Evolutionary conservation across 2,888 invertebrate species (phyloP).

Genomic region (Clivina fossor): DNA sequence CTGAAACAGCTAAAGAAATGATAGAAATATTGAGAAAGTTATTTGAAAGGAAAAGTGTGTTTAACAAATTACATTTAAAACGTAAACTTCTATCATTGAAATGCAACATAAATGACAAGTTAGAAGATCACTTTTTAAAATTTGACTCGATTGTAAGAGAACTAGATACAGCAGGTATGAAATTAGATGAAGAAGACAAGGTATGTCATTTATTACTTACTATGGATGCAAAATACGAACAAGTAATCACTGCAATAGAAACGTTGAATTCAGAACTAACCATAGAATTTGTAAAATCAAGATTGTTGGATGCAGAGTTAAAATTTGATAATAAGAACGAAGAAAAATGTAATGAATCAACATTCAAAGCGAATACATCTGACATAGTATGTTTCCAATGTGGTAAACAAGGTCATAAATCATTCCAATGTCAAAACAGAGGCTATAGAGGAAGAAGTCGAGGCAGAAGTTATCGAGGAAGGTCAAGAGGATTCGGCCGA

Average conservation of each 20-base stretch:
- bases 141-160: background rate
- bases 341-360: background rate
- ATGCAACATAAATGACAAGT: slow-evolving; percentile 33
- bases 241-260: slow-evolving; percentile 41
- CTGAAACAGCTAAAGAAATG: slow-evolving; percentile 39
- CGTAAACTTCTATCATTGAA: slow-evolving; percentile 39
- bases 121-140: slow-evolving; percentile 14
- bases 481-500: background rate
- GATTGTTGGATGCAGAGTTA: slow-evolving; percentile 5
- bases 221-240: slow-evolving; percentile 37
- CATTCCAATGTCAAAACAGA: background rate
- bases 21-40: slow-evolving; percentile 38
- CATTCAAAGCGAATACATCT: background rate
- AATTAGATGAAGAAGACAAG: slow-evolving; percentile 41
- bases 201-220: slow-evolving; percentile 40
- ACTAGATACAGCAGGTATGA: background rate
- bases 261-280: slow-evolving; percentile 33
- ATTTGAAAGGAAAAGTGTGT: slow-evolving; percentile 40
- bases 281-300: slow-evolving; percentile 1
- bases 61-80: slow-evolving; percentile 30
- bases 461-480: slow-evolving; percentile 1
- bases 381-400: background rate
- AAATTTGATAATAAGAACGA: background rate
- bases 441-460: background rate
- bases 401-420: slow-evolving; percentile 2